phyloP scores from a whole-genome alignment of 2,888 invertebrate species.

The Drosophila monieri region DNA sequence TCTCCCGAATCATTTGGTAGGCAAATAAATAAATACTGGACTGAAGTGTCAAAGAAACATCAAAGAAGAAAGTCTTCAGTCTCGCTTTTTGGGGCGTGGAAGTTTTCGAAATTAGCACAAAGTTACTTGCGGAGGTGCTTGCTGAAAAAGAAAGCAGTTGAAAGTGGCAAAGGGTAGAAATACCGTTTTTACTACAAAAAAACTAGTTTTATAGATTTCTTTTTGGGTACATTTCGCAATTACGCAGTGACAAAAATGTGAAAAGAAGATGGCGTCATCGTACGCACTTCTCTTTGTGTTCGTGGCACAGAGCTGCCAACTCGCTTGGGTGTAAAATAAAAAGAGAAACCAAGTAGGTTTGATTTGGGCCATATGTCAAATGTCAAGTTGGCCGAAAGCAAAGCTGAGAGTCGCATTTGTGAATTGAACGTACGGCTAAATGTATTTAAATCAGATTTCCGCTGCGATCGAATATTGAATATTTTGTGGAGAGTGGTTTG shows the following conservation, averaged over 20 bases:
- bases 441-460: background rate
- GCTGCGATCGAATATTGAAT: background rate
- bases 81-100: slow-evolving; percentile 59
- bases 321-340: slow-evolving; percentile 17
- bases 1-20: slow-evolving; percentile 32
- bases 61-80: slow-evolving; percentile 19
- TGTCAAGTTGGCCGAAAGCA: slow-evolving; percentile 11
- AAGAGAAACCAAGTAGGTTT: slow-evolving; percentile 26
- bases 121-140: slow-evolving; percentile 22
- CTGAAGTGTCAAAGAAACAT: slow-evolving; percentile 31
- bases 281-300: slow-evolving; percentile 58
- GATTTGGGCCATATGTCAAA: slow-evolving; percentile 11
- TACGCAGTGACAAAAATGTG: slow-evolving; percentile 62
- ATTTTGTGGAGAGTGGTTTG: slow-evolving; percentile 25
- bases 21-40: slow-evolving; percentile 27
- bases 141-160: slow-evolving; percentile 7
- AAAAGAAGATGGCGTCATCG: slow-evolving; percentile 72
- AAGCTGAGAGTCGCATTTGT: slow-evolving; percentile 13
- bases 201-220: slow-evolving; percentile 22
- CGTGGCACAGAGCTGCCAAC: slow-evolving; percentile 62
- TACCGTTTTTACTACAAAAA: slow-evolving; percentile 29
- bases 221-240: slow-evolving; percentile 26
- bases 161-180: slow-evolving; percentile 55
- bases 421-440: slow-evolving; percentile 5
- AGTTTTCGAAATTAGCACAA: slow-evolving; percentile 46